Evolutionary conservation across 2,888 invertebrate species (phyloP).

Genomic region (Druceiella hillmani): DNA sequence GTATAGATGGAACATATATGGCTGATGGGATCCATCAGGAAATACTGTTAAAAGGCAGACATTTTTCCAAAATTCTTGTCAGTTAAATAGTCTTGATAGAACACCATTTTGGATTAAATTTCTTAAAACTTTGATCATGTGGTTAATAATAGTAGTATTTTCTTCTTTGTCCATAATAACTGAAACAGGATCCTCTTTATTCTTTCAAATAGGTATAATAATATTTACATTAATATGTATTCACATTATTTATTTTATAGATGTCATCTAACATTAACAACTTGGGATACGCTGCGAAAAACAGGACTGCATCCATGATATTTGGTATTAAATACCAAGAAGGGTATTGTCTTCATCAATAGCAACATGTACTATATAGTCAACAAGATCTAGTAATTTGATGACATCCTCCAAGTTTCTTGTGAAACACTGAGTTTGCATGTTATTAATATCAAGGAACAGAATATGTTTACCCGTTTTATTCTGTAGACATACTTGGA

Average conservation of each 20-base stretch:
- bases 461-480: too few relatives aligned
- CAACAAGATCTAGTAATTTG: slow-evolving; percentile 5
- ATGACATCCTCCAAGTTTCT: slow-evolving; percentile 3
- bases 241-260: too few relatives aligned
- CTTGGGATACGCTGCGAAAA: slow-evolving; percentile 13
- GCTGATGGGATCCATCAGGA: too few relatives aligned
- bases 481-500: slow-evolving; percentile 2
- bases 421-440: background rate
- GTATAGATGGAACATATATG: too few relatives aligned
- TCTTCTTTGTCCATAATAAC: too few relatives aligned
- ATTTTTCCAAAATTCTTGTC: too few relatives aligned
- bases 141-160: slow-evolving; percentile 4
- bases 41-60: too few relatives aligned
- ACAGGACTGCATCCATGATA: background rate
- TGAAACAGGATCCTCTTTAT: too few relatives aligned
- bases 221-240: background rate
- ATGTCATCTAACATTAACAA: slow-evolving; percentile 19
- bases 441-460: too few relatives aligned
- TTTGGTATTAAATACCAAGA: slow-evolving; percentile 5
- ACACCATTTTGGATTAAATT: too few relatives aligned
- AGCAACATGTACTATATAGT: slow-evolving; percentile 6
- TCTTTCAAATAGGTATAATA: background rate
- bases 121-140: too few relatives aligned
- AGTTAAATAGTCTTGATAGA: too few relatives aligned
- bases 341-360: slow-evolving; percentile 6